Percentiles rank a stretch among this genome's conserved stretches.
phyloP scores from a whole-genome alignment of 2,113 vertebrate species.

The Rhea americana region DNA sequence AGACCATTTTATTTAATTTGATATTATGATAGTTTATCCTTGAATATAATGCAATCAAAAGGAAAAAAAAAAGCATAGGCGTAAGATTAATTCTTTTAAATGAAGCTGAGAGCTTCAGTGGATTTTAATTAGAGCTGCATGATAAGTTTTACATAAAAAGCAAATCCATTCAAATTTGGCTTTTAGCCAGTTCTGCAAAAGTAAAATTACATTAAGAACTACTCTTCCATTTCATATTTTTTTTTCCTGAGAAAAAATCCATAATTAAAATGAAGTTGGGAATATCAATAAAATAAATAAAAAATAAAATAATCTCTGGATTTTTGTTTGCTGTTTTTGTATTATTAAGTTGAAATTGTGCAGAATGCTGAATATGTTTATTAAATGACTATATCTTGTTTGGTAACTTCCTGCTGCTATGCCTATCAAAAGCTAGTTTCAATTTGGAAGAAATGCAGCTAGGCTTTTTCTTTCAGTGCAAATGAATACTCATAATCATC shows the following conservation, averaged over 20 bases:
- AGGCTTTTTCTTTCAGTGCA: not conserved
- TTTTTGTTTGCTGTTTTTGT: not conserved
- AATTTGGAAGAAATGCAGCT: not conserved
- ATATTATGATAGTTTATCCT: not conserved
- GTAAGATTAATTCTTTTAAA: constrained; percentile 49
- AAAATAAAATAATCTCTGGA: not conserved
- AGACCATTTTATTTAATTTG: not conserved
- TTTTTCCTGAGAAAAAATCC: not conserved
- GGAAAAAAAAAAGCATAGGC: not conserved
- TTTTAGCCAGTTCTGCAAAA: constrained; percentile 26
- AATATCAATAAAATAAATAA: not conserved
- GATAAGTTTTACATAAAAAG: constrained; percentile 38
- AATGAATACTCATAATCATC: not conserved
- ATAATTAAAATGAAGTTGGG: not conserved
- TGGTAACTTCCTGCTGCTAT: not conserved
- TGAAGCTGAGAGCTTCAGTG: constrained; percentile 56
- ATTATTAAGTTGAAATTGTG: not conserved
- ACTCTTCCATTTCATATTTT: not conserved
- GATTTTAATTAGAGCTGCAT: constrained; percentile 71
- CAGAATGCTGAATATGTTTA: not conserved
- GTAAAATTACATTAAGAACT: constrained; percentile 10
- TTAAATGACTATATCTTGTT: not conserved
- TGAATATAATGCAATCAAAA: not conserved
- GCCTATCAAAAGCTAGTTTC: not conserved
- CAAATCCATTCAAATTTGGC: constrained; percentile 38